Evolutionary conservation across 2,113 vertebrate species (phyloP).

Genomic region (Acrocephalus arundinaceus): DNA sequence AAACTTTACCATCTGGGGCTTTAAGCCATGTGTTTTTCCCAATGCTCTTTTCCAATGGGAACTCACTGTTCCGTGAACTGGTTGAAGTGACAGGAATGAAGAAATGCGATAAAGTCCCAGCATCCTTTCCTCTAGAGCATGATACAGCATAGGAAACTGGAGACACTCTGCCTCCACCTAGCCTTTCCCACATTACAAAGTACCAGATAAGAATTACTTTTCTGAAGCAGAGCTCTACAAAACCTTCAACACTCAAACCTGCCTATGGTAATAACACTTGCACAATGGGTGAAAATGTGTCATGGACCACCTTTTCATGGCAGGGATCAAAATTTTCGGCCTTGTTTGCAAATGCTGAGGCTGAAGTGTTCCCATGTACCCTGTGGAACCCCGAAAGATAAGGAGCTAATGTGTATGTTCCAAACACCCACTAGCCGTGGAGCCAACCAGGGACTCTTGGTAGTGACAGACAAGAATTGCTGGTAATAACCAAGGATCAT

Average conservation of each 20-base stretch:
- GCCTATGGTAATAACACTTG: accelerated
- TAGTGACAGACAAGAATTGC: too few relatives aligned
- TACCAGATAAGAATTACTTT: background rate
- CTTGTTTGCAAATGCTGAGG: accelerated
- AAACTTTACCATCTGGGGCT: background rate
- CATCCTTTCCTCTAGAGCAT: background rate
- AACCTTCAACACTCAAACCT: background rate
- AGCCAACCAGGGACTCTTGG: background rate
- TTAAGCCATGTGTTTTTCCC: background rate
- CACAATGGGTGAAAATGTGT: accelerated
- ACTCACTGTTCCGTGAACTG: background rate
- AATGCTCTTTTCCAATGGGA: background rate
- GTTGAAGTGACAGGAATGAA: accelerated
- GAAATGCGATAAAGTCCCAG: background rate
- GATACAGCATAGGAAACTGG: accelerated
- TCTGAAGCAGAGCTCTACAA: background rate
- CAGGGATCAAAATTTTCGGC: accelerated
- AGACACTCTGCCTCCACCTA: too few relatives aligned
- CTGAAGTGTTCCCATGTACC: accelerated
- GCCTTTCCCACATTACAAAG: accelerated
- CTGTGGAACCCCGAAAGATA: background rate
- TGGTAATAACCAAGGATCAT: background rate
- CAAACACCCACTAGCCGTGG: background rate
- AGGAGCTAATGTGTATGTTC: background rate
- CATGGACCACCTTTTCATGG: accelerated